Evolutionary conservation across 1,140 invertebrate genomes (phyloP), one percentile per base, ranked within the genome.

Genomic region (Tigriopus japonicus): DNA sequence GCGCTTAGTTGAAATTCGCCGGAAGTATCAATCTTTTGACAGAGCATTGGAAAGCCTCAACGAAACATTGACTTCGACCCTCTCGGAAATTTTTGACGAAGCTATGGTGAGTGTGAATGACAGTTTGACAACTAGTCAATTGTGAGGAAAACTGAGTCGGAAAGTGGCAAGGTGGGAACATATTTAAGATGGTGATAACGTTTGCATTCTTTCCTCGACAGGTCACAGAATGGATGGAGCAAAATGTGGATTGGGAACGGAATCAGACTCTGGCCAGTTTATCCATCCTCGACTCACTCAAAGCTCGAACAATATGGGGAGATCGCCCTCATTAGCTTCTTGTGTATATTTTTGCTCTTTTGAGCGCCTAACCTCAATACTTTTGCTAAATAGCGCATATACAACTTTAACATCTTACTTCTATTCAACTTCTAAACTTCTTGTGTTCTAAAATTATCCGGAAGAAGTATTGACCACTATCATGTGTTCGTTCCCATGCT

Each of bases 31-130:
- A 12, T 74, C 76, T 41, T 62, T 71, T 6, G 64, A 67, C 13
- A 69, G 70, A 45, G 59, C 64, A 9, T 62, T 73, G 0, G 67
- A 65, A n/a, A 62, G 66, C 3, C 72, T 86, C 51, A 77, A 81
- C 0, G 75, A 77, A 62, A 76, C 79, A 43, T 77, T 82, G 5
- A 73, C 78, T 28, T 76, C 80, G 55, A 73, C 81, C 3, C 74
- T 87, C 68, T 71, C 71, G 41, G 79, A 78, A 51, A 77, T 84
- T 62, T 86, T 80, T 65, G 84, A 87, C 66, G 76, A 80, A 63
- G 82, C 77, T 65, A 86, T 84, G 1, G 76, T 85, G 52, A 70
- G 77, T 51, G 17, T 35, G 28, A 35, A 35, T 17, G 15, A 17
- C 40, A 23, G 21, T 55, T n/a, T 24, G n/a, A 19, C 52, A 54